Percentiles rank a stretch among this genome's conserved stretches.
Evolutionary conservation across 1,140 invertebrate species (phyloP).

Genomic region (Drosophila rhopaloa): DNA sequence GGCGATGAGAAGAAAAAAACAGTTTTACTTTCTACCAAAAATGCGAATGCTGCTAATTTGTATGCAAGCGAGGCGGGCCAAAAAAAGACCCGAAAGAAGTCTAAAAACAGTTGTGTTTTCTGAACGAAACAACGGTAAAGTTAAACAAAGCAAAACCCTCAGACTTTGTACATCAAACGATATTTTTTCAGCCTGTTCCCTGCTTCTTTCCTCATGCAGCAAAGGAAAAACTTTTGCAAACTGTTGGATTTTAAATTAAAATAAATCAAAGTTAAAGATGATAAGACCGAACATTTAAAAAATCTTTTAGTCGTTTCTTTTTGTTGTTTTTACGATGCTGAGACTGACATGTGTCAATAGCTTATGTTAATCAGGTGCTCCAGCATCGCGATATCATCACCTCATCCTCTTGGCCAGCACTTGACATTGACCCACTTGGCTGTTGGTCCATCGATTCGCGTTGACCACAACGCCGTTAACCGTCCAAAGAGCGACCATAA

Average conservation of each 20-base stretch:
- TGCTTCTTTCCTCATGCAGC: constrained; percentile 3
- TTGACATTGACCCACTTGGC: constrained; percentile 77
- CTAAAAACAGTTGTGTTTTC: constrained; percentile 35
- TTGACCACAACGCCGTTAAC: constrained; percentile 55
- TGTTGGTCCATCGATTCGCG: constrained; percentile 67
- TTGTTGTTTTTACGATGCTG: constrained; percentile 10
- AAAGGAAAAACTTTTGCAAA: constrained; percentile 45
- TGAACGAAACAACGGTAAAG: constrained; percentile 27
- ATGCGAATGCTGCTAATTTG: constrained; percentile 80
- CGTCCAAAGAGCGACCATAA: constrained; percentile 43
- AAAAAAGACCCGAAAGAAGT: constrained; percentile 40
- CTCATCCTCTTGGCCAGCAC: constrained; percentile 30
- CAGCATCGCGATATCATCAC: constrained; percentile 51
- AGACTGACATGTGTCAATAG: constrained; percentile 47
- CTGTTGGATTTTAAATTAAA: constrained; percentile 62
- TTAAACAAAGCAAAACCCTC: constrained; percentile 36
- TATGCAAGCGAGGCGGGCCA: constrained; percentile 67
- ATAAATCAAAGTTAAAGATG: constrained; percentile 19
- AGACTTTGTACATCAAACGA: constrained; percentile 61
- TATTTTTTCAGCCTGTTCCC: constrained; percentile 24
- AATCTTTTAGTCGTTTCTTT: background rate
- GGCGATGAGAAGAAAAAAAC: constrained; percentile 50
- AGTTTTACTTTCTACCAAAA: constrained; percentile 82
- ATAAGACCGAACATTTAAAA: background rate
- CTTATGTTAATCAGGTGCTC: constrained; percentile 56